Percentiles rank a stretch among this genome's conserved stretches.
Conservation (phyloP, 2,888 invertebrate genomes). For the Candidula unifasciata region DNA sequence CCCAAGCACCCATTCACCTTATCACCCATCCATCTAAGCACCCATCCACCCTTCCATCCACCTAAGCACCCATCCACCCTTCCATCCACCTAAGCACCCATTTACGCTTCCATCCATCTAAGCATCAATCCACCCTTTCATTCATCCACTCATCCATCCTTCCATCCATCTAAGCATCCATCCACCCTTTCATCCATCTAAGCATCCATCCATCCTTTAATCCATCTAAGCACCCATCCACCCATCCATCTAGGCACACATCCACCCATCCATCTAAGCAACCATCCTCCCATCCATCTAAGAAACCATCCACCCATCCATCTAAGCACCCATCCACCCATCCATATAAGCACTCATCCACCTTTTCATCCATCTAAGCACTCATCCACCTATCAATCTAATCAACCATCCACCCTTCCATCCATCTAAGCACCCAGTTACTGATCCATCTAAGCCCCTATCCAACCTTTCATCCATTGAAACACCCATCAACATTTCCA, state of each 20-base stretch:
- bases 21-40: background rate
- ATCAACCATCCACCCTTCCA: background rate
- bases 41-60: background rate
- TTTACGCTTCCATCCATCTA: too few relatives aligned
- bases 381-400: background rate
- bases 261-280: background rate
- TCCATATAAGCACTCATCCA: background rate
- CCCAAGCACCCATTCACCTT: background rate
- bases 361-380: background rate
- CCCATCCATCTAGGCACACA: too few relatives aligned
- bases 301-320: background rate
- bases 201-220: background rate
- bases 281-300: background rate
- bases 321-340: background rate
- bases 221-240: too few relatives aligned
- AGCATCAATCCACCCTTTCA: background rate
- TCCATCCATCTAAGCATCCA: background rate
- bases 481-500: background rate
- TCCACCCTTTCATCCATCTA: background rate
- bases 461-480: background rate
- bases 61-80: too few relatives aligned
- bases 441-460: background rate
- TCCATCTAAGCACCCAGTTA: too few relatives aligned
- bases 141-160: conserved; percentile 4
- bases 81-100: too few relatives aligned